Conservation (phyloP, 1,140 invertebrate species). For the Lucilia cuprina region DNA sequence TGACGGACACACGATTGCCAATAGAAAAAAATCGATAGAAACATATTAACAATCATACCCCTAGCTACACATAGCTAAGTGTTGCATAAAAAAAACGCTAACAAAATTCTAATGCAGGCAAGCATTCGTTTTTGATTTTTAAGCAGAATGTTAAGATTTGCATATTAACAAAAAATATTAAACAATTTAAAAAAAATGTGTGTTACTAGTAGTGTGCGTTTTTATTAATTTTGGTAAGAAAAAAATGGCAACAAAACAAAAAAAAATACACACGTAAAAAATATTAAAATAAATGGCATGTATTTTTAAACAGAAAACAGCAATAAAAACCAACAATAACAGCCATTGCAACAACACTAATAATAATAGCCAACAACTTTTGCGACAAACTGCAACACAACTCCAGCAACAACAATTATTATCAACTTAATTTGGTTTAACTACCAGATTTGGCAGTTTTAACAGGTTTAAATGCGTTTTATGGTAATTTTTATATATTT, state of each 20-base stretch:
- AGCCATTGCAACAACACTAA: conserved; percentile 20
- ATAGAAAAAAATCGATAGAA: neutral
- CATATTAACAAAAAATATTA: conserved; percentile 28
- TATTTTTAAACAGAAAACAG: conserved; percentile 32
- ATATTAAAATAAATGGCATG: conserved; percentile 31
- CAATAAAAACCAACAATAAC: conserved; percentile 30
- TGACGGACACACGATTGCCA: conserved; percentile 18
- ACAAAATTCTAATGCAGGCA: conserved; percentile 5
- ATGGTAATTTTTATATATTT: conserved; percentile 20
- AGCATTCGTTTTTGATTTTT: neutral
- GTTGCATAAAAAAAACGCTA: neutral
- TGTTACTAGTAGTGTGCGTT: neutral
- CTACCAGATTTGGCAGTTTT: conserved; percentile 32
- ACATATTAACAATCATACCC: neutral
- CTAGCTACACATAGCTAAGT: neutral
- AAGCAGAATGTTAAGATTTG: conserved; percentile 4
- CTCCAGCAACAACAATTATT: conserved; percentile 19
- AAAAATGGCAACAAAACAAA: neutral
- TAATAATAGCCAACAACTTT: neutral
- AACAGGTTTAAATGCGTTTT: conserved; percentile 32
- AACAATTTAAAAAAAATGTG: no score
- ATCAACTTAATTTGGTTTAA: conserved; percentile 32
- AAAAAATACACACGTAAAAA: neutral
- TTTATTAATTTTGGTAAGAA: neutral
- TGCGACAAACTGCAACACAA: neutral